Conservation (phyloP, 2,113 vertebrate species). For the Ammodramus savannarum region DNA sequence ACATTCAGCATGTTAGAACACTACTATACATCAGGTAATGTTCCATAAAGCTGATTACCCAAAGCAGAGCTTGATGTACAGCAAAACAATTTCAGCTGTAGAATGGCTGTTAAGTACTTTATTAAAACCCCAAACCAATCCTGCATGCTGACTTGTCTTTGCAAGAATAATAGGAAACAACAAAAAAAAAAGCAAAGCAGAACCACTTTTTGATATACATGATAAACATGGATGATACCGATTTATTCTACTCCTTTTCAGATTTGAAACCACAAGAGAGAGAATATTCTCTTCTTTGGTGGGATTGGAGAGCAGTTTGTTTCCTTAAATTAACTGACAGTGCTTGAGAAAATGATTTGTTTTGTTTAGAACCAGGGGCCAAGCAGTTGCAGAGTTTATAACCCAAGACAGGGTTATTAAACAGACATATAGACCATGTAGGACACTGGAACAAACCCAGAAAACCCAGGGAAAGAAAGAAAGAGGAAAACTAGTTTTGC, state of each 20-base stretch:
- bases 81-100: background rate
- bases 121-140: background rate
- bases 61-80: background rate
- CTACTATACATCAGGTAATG: background rate
- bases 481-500: background rate
- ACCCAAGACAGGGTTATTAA: background rate
- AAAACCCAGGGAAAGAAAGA: background rate
- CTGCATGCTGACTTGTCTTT: background rate
- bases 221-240: background rate
- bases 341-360: background rate
- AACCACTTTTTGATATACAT: background rate
- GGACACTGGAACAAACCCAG: background rate
- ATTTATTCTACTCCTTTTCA: background rate
- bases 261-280: background rate
- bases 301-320: background rate
- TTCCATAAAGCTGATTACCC: background rate
- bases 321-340: background rate
- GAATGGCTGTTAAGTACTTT: background rate
- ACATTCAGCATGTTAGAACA: background rate
- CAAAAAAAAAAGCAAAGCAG: background rate
- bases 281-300: background rate
- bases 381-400: background rate
- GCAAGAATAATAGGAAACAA: background rate
- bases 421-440: background rate
- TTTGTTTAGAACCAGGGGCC: background rate